Evolutionary conservation across 2,797 vertebrate genomes (phyloP).

Genomic region (Hypotaenidia philippensis): DNA sequence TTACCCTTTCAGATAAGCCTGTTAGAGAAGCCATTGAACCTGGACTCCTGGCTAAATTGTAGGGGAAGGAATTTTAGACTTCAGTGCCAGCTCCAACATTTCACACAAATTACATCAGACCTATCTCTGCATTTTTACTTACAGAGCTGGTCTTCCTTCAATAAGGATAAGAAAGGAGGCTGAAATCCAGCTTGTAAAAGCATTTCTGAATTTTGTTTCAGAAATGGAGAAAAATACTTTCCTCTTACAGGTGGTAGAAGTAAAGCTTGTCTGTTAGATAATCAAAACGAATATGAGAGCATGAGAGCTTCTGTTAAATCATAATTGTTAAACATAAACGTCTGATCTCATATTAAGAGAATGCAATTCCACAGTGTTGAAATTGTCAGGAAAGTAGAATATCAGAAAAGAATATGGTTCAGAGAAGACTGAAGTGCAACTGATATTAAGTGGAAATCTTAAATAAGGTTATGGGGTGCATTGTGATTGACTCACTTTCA

Average conservation of each 20-base stretch:
- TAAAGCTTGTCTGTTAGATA: not conserved
- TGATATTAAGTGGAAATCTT: not conserved
- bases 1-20: not conserved
- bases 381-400: not conserved
- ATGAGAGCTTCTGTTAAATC: not conserved
- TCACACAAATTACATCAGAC: not conserved
- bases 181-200: not conserved
- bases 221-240: not conserved
- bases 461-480: not conserved
- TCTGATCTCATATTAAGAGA: not conserved
- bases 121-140: not conserved
- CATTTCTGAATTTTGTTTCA: not conserved
- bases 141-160: not conserved
- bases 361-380: not conserved
- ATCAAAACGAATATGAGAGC: not conserved
- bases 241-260: not conserved
- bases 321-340: not conserved
- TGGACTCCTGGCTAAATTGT: not conserved
- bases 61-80: not conserved
- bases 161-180: not conserved
- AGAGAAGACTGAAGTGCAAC: not conserved
- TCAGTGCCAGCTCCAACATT: not conserved
- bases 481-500: rapidly evolving
- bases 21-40: not conserved
- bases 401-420: not conserved